Evolutionary conservation across 2,797 vertebrate species (phyloP).

Genomic region (Clarias laeviceps): DNA sequence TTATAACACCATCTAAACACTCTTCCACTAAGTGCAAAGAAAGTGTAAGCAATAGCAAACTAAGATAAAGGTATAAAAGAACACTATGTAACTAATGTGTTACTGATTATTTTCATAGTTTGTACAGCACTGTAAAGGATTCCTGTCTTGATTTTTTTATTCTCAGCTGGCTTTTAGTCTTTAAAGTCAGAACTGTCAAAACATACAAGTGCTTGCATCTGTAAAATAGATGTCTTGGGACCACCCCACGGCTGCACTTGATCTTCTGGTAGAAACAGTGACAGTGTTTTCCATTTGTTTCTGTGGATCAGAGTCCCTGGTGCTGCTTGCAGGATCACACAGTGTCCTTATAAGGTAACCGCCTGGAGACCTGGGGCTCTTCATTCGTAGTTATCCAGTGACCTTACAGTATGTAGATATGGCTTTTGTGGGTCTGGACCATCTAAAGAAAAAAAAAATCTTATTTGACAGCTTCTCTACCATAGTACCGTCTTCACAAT

Average conservation of each 20-base stretch:
- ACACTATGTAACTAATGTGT: not conserved
- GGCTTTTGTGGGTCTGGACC: constrained; percentile 52
- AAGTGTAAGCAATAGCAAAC: not conserved
- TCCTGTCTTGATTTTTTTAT: not conserved
- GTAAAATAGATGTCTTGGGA: constrained; percentile 58
- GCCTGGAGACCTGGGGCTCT: constrained; percentile 61
- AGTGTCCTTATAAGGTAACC: constrained; percentile 77
- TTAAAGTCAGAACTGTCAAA: constrained; percentile 42
- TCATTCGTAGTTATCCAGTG: constrained; percentile 65
- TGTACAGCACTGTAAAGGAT: not conserved
- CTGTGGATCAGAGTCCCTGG: constrained; percentile 69
- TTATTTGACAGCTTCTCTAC: constrained; percentile 44
- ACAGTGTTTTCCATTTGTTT: constrained; percentile 74
- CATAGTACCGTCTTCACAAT: constrained; percentile 1
- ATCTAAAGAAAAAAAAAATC: constrained; percentile 64
- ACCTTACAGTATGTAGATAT: constrained; percentile 67
- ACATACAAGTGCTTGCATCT: constrained; percentile 38
- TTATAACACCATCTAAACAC: not conserved
- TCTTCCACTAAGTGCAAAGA: not conserved
- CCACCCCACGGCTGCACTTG: constrained; percentile 63
- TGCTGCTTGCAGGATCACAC: constrained; percentile 64
- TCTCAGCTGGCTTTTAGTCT: constrained; percentile 13
- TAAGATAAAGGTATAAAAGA: not conserved
- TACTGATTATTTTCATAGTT: not conserved
- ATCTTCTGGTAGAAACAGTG: constrained; percentile 60